Evolutionary conservation across 1,140 invertebrate species (phyloP).

Genomic region (Caenorhabditis elegans): WBcel235 BX284605.5:12618501-12619000

Average conservation of each 20-base stretch:
- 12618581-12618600: conserved; percentile 9
- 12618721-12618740: conserved; percentile 34
- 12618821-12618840: conserved; percentile 29
- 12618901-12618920: no score
- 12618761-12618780: neutral
- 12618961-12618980: no score
- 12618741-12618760: neutral
- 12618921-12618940: no score
- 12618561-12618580: neutral
- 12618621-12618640: conserved; percentile 41
- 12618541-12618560: conserved; percentile 20
- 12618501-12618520: conserved; percentile 57
- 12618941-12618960: no score
- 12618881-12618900: no score
- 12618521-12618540: conserved; percentile 50
- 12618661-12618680: conserved; percentile 14
- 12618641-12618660: neutral
- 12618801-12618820: conserved; percentile 29
- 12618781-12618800: neutral
- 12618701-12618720: conserved; percentile 51
- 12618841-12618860: neutral
- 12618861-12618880: conserved; percentile 42
- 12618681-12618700: conserved; percentile 49
- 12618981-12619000: no score
- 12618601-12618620: conserved; percentile 41